Conservation (phyloP, 37 sponge, comb jelly and placozoan species). For the Bolinopsis microptera region DNA sequence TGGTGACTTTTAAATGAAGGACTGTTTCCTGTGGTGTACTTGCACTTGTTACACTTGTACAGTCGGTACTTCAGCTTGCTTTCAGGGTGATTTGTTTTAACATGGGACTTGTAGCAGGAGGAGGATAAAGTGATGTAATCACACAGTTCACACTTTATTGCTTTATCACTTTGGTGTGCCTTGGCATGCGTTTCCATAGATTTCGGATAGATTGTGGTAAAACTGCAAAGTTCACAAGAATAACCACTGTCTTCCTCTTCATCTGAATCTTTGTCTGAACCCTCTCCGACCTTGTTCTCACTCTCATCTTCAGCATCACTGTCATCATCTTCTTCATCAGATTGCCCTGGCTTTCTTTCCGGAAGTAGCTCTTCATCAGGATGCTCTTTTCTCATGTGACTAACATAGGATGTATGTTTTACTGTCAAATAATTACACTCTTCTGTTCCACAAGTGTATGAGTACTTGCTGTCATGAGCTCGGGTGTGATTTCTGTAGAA, state of each 20-base stretch:
- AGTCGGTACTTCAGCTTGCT: not conserved
- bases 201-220: conserved; percentile 22
- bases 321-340: conserved; percentile 33
- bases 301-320: not conserved
- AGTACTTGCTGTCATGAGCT: conserved; percentile 42
- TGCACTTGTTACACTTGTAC: not conserved
- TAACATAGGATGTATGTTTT: conserved; percentile 8
- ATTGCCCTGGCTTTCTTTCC: not conserved
- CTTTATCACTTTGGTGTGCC: not conserved
- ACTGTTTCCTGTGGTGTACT: not conserved
- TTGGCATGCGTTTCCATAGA: not conserved
- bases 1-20: conserved; percentile 6
- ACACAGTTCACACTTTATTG: conserved; percentile 30
- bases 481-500: not conserved
- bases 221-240: conserved; percentile 14
- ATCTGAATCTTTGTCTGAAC: not conserved
- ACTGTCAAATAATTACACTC: not conserved
- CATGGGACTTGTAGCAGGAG: not conserved
- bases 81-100: conserved; percentile 30
- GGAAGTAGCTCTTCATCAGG: conserved; percentile 11
- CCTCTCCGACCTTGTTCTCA: not conserved
- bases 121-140: conserved; percentile 19
- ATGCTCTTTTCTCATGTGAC: conserved; percentile 51
- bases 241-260: not conserved
- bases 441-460: not conserved